Evolutionary conservation across 2,797 vertebrate genomes (phyloP).

Genomic region (Protosalanx chinensis): DNA sequence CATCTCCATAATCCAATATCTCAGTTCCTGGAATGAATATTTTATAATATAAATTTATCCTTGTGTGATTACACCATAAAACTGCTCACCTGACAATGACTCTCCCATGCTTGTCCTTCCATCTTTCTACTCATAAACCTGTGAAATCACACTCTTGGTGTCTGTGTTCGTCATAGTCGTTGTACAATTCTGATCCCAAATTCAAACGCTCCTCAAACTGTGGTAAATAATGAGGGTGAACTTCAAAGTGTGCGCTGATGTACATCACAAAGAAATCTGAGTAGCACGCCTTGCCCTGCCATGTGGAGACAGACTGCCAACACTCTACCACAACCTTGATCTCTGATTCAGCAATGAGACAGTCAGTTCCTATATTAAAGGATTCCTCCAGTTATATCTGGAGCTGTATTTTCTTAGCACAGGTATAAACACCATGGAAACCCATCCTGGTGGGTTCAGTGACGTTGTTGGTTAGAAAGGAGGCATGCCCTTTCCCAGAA

Average conservation of each 20-base stretch:
- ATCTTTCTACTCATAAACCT: constrained; percentile 15
- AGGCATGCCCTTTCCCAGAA: background rate
- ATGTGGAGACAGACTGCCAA: constrained; percentile 12
- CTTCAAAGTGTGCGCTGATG: constrained; percentile 29
- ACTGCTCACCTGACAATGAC: background rate
- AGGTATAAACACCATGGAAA: too few relatives aligned
- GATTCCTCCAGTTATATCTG: too few relatives aligned
- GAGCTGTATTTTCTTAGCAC: too few relatives aligned
- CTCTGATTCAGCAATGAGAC: constrained; percentile 12
- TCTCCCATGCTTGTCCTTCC: constrained; percentile 14
- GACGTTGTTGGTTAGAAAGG: background rate
- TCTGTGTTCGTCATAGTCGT: background rate
- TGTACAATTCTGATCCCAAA: constrained; percentile 20
- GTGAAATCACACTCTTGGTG: constrained; percentile 8
- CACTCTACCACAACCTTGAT: constrained; percentile 30
- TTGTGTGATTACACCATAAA: background rate
- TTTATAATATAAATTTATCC: background rate
- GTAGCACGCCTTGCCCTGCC: constrained; percentile 10
- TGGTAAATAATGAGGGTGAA: constrained; percentile 31
- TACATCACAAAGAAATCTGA: constrained; percentile 1
- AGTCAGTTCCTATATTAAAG: constrained; percentile 7
- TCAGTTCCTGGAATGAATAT: background rate
- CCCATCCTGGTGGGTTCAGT: background rate
- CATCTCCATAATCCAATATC: constrained; percentile 23
- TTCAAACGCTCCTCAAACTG: constrained; percentile 1